Evolutionary conservation across 1,140 invertebrate species (phyloP), one percentile per base, ranked within the genome.

Genomic region (Drosophila cardini): DNA sequence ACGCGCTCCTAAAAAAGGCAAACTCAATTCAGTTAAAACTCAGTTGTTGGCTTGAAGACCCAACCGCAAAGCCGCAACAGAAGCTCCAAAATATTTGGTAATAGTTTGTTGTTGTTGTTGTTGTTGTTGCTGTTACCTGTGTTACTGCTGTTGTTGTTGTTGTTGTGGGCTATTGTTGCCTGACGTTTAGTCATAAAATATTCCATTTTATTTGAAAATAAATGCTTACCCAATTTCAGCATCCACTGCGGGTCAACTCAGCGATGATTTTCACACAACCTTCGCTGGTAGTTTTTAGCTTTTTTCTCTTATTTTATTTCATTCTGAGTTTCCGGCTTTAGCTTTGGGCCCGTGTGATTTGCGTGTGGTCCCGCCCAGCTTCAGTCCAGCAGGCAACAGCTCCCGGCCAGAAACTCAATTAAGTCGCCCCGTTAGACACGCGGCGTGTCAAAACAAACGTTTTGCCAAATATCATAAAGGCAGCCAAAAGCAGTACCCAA

Each of bases 391-490:
- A 26, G 21, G 21, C 21, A 62, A 45, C 63, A 56, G 70, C 70
- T 67, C 53, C 69, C 62, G 63, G 63, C 55, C 70, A 72, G 70
- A 80, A 87, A 87, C 83, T 89, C 84, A 87, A 87, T 87, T 89
- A 87, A 83, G 80, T 76, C 72, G 80, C 80, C 67, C 80, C 80
- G 80, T 84, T 84, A 84, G 80, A 85, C 77, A 82, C 71, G 79
- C 83, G 79, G 79, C 76, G 83, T 87, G 83, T 87, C 83, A 87
- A 87, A 87, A 87, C 83, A 87, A 87, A 87, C 76, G 83, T 87
- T 75, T 71, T 70, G 72, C 72, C 72, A 63, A 75, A 75, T 48
- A 61, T 53, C 48, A 34, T 16, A 45, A 40, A 55, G 16, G 40
- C 26, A 40, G 43, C 26, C n/a, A 21, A 42, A 34, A 26, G 21